Base-by-base conservation (phyloP, 2,797 vertebrate species). In the Atherinosoma microstoma region DNA sequence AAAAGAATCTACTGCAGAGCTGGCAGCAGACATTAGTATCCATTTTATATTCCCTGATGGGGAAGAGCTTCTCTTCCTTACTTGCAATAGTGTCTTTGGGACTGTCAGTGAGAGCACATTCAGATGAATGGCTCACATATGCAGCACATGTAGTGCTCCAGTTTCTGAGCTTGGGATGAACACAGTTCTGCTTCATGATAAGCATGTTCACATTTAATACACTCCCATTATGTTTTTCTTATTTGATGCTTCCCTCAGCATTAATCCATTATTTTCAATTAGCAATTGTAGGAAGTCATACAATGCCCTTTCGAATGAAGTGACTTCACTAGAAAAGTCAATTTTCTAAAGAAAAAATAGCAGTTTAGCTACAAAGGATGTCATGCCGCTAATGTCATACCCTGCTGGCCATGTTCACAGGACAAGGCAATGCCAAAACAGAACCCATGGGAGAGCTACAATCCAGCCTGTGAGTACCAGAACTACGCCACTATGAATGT, bases 401-500 rank as follows among this genome's bases (percentile, higher is more conserved):
- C 79, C 83, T 82, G 70, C 74, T 80, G 79, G 74, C 84, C 79
- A 51, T 91, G 85, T 93, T 90, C 86, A 87, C 95, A 99, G 98
- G 98, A 99, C 91, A 99, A 97, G 92, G 94, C 97, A 87, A 92
- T 96, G 91, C 91, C 95, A 74, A 97, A 94, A 95, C 99, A 99
- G 95, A 98, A 96, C 93, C 97, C 97, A 51, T 99, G 98, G 98
- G 98, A 99, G 93, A 98, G 93, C 96, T 99, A 97, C 96, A 99
- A 98, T 95, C 95, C 95, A 90, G 95, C 97, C 85, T 97, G 97
- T 85, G 98, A 99, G 92, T 99, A 99, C 94, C 98, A 96, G 95
- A 98, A 99, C 94, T 99, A 99, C 84, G 96, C 97, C 94, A 98
- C 98, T 80, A 97, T 99, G 97, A 99, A 99, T 83, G 97, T 98